Evolutionary conservation across 2,888 invertebrate species (phyloP), one percentile per base, ranked within the genome.

Genomic region (Scelioninae gen. 2): DNA sequence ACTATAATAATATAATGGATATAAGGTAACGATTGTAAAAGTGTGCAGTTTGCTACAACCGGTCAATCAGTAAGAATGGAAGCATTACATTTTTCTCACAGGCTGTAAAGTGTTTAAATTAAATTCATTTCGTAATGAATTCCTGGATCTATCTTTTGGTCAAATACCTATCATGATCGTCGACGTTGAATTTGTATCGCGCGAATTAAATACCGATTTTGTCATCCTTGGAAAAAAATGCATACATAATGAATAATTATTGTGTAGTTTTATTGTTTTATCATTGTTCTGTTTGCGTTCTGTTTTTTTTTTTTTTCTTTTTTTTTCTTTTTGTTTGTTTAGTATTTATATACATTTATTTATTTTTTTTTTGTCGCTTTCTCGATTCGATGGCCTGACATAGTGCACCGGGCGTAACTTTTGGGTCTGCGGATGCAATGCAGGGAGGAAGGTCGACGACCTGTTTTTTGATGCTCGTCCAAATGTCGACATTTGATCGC

Each of bases 81-180:
- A 81, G 78, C 80, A 82, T 81, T 82, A 80, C 78, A 78, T 79
- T 81, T 82, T 84, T 84, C 81, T 84, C 83, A 83, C 81, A 81
- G 81, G 81, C 84, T 83, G 83, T 84, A 84, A 80, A 79, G 82
- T 81, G 78, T 81, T 84, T 81, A 81, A 82, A 85, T 85, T 85
- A 83, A 85, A 85, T 82, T 81, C 81, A 83, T 84, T 85, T 84
- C 82, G 80, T 83, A 83, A 84, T 81, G 79, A 84, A 77, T 75
- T 77, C 61, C 74, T 72, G 72, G 64, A 64, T 65, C 53, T 69
- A 52, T 58, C 75, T 68, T 68, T 72, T 68, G 48, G 55, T 22
- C 35, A 43, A 50, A 69, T n/a, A 55, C 61, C 58, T 67, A 7
- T 68, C 60, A 61, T 22, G 43, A 69, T 61, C 63, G 13, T 63